A percentile compares a stretch with the other conserved stretches of the same genome.
Conservation (phyloP, 35 echinoderm and acorn worm genomes). For the Diadema setosum region DNA sequence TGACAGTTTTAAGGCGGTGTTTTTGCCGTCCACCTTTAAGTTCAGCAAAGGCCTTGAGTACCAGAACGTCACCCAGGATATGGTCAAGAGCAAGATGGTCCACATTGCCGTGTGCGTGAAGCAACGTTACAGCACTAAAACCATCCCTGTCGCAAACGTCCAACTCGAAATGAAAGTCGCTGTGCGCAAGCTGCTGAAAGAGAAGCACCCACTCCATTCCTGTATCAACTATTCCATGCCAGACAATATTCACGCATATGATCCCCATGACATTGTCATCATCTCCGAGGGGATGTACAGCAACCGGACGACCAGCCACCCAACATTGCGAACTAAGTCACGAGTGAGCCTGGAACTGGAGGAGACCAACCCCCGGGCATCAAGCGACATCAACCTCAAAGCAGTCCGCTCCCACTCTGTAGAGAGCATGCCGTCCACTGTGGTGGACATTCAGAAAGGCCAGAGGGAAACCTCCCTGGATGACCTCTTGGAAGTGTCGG, state of each 20-base stretch:
- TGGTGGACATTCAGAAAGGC: slow-evolving; percentile 1
- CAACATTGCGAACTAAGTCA: slow-evolving; percentile 51
- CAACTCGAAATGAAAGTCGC: slow-evolving; percentile 79
- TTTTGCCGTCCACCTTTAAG: slow-evolving; percentile 82
- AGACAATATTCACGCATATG: slow-evolving; percentile 80
- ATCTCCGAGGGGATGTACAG: slow-evolving; percentile 79
- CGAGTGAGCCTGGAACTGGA: not conserved
- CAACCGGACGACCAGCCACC: slow-evolving; percentile 80
- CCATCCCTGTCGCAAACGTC: slow-evolving; percentile 71
- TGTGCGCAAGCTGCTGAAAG: slow-evolving; percentile 83
- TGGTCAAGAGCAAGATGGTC: slow-evolving; percentile 52
- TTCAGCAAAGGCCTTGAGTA: slow-evolving; percentile 87
- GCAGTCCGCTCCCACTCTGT: slow-evolving; percentile 64
- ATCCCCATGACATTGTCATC: slow-evolving; percentile 81
- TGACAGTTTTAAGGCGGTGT: slow-evolving; percentile 90
- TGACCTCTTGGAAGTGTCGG: slow-evolving; percentile 54
- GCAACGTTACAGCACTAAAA: slow-evolving; percentile 80
- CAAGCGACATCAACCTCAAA: slow-evolving; percentile 83
- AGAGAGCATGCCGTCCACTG: slow-evolving; percentile 81
- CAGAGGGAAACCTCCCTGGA: slow-evolving; percentile 14
- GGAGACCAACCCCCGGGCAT: slow-evolving; percentile 36
- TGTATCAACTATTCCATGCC: slow-evolving; percentile 86
- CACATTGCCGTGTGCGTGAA: slow-evolving; percentile 83
- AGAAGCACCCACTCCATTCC: slow-evolving; percentile 54
- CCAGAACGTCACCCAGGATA: slow-evolving; percentile 74